Conservation (phyloP, 2,113 vertebrate species). For the Lynx canadensis region DNA sequence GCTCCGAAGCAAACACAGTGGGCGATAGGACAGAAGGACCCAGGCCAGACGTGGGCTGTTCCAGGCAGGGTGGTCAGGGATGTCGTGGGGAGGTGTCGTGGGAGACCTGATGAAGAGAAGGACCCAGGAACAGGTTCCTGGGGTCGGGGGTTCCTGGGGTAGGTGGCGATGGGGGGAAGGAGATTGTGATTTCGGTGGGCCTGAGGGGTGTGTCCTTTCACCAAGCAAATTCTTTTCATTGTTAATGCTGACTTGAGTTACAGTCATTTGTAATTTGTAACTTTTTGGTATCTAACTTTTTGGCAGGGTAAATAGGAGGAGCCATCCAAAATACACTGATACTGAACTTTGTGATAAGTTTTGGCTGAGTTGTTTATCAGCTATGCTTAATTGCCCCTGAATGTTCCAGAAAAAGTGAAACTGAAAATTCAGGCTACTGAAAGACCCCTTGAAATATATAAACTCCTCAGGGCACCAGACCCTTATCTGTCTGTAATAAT, state of each 20-base stretch:
- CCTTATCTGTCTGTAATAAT: neutral
- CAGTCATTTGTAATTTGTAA: neutral
- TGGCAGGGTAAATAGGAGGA: neutral
- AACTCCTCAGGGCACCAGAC: neutral
- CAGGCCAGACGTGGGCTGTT: neutral
- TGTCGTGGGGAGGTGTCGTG: neutral
- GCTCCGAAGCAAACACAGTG: neutral
- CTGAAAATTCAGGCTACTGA: neutral
- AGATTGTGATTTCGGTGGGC: neutral
- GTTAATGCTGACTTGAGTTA: neutral
- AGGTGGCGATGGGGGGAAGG: too few relatives aligned
- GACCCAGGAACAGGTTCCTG: neutral
- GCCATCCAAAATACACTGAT: neutral
- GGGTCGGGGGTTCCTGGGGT: neutral
- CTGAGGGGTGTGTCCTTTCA: neutral
- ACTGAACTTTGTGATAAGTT: neutral
- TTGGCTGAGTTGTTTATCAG: neutral
- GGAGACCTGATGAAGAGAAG: neutral
- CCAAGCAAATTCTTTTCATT: neutral
- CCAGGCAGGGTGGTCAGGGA: neutral
- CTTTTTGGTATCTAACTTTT: neutral
- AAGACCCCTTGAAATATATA: slow-evolving; percentile 6
- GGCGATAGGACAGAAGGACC: neutral
- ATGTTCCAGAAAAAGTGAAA: neutral
- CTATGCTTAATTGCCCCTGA: neutral